These are phyloP conservation scores for Drosophila atripex DNA, from an alignment of 2,888 invertebrate genomes.

Conservation along the genomic window DNA sequence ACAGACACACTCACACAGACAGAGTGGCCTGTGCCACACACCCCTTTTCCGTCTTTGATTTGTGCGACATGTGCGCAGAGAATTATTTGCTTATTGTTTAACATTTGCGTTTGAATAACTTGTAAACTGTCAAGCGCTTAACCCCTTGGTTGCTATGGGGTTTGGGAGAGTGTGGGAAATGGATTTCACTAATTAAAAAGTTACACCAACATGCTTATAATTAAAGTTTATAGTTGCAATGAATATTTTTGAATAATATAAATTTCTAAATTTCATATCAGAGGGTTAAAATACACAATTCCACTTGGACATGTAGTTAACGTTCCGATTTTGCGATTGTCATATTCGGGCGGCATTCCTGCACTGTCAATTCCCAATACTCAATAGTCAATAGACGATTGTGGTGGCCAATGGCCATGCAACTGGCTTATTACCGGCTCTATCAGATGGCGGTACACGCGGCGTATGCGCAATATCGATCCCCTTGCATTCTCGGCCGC, in stretches of 20 bases:
- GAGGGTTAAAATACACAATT: slow-evolving; percentile 23
- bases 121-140: slow-evolving; percentile 43
- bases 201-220: not conserved
- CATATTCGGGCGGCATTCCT: slow-evolving; percentile 50
- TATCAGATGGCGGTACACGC: slow-evolving; percentile 46
- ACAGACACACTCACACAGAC: not conserved
- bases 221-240: no score
- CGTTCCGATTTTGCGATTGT: slow-evolving; percentile 31
- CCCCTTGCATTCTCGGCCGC: slow-evolving; percentile 29
- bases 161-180: not conserved
- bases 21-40: not conserved
- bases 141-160: not conserved
- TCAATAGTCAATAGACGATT: slow-evolving; percentile 23
- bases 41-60: slow-evolving; percentile 35
- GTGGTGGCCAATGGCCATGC: slow-evolving; percentile 19
- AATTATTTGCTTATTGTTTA: slow-evolving; percentile 47
- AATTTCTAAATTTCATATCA: not conserved
- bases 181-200: not conserved
- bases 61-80: slow-evolving; percentile 66
- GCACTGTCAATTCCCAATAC: slow-evolving; percentile 24
- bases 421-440: slow-evolving; percentile 51
- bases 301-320: slow-evolving; percentile 14
- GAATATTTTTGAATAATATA: no score
- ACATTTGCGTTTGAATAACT: slow-evolving; percentile 60
- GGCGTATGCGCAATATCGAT: slow-evolving; percentile 64